phyloP scores from a whole-genome alignment of 2,113 vertebrate species.

The Oreotrochilus melanogaster region DNA sequence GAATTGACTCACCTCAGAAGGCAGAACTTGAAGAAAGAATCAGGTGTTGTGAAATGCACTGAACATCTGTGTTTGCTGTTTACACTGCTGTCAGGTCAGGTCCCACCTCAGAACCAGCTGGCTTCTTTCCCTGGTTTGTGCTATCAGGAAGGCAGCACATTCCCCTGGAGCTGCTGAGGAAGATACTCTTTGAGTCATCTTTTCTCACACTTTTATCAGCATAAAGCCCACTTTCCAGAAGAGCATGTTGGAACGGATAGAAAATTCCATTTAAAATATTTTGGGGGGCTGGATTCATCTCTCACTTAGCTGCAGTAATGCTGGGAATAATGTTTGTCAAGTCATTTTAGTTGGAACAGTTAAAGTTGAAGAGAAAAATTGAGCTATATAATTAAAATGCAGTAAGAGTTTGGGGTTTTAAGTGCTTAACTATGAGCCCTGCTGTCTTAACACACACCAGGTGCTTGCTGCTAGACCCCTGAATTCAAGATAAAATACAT shows the following conservation, averaged over 20 bases:
- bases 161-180: not conserved
- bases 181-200: not conserved
- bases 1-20: not conserved
- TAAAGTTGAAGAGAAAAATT: not conserved
- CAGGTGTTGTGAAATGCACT: not conserved
- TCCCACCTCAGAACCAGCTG: not conserved
- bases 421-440: not conserved
- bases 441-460: not conserved
- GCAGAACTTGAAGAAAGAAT: not conserved
- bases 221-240: not conserved
- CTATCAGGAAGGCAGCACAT: not conserved
- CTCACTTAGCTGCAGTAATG: not conserved
- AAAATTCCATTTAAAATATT: not conserved
- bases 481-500: not conserved
- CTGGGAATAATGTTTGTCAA: not conserved
- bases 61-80: not conserved
- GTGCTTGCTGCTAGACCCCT: not conserved
- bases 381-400: not conserved
- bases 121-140: not conserved
- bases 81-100: not conserved
- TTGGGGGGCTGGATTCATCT: not conserved
- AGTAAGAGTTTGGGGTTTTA: not conserved
- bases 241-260: not conserved
- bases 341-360: not conserved
- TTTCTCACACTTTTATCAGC: not conserved